phyloP scores from a whole-genome alignment of 2,113 vertebrate genomes.

The Pitta sordida region DNA sequence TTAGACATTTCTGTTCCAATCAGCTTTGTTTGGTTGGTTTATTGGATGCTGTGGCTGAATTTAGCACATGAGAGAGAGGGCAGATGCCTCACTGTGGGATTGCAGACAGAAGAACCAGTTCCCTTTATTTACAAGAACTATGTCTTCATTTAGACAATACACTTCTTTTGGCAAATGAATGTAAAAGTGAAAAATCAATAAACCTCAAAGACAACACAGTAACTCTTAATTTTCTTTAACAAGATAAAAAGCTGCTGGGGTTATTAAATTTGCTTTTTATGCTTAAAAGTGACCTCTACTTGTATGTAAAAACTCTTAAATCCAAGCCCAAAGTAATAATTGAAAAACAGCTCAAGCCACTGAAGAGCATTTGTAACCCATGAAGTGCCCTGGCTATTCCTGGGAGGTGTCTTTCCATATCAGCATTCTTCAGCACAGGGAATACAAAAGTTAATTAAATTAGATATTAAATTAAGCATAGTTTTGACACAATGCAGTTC shows the following conservation, averaged over 20 bases:
- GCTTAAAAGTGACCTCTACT: not conserved
- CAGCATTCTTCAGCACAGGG: not conserved
- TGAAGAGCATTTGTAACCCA: not conserved
- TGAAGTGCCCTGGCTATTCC: not conserved
- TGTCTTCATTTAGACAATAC: not conserved
- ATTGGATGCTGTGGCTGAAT: not conserved
- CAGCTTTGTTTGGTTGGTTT: not conserved
- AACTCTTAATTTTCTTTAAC: not conserved
- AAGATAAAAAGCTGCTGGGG: not conserved
- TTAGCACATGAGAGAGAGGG: not conserved
- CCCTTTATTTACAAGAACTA: not conserved
- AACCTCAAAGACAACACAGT: not conserved
- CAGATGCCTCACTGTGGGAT: not conserved
- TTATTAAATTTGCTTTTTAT: not conserved
- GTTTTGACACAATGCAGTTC: slow-evolving; percentile 4
- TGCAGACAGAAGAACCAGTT: not conserved
- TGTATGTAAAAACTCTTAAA: not conserved
- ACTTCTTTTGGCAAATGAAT: not conserved
- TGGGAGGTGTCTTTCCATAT: not conserved
- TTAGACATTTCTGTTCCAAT: not conserved
- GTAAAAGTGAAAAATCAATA: not conserved
- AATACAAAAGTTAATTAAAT: slow-evolving; percentile 5
- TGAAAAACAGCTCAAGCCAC: not conserved
- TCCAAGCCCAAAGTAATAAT: not conserved
- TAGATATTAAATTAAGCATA: slow-evolving; percentile 9